Base-by-base conservation (phyloP, 2,113 vertebrate species). In the Microcebus murinus region DNA sequence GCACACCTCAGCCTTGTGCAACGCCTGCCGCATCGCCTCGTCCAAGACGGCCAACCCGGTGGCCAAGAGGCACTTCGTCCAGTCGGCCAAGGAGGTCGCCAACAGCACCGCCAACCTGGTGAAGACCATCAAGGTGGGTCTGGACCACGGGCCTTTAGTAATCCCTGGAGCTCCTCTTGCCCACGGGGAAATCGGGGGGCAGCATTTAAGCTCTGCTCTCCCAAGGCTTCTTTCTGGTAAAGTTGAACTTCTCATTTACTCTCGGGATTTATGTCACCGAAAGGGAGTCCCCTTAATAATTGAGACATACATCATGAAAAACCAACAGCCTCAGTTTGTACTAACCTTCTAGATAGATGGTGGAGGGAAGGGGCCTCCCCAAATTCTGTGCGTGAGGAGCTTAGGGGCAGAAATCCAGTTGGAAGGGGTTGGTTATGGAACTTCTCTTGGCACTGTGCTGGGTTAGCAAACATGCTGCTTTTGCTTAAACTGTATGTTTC, bases 91-190 rank as follows among this genome's bases (percentile, higher is more conserved):
- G 98, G 99, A 99, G 97, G 99, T 99, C 68, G 99, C 99, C 95
- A 99, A 99, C 98, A 99, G 99, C 97, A 99, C 99, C 0, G 99
- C 99, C 97, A 99, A 99, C 98, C 99, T 99, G 67, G 99, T 99
- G 95, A 99, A 99, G 98, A 99, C 99, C 95, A 99, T 99, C 98
- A 99, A 99, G 99, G 99, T 99, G 98, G 97, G 97, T 92, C 14
- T 10, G 42, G 55, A 13, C n/a, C 3, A 1, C 6, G 36, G 61
- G 6, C n/a, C 34, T 48, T 48, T 6, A 2, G 2, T 8, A 4
- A 18, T 3, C 10, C 67, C 48, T 3, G 9, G 3, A 0, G 13
- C 23, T 6, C 27, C 55, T 27, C 1, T 8, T n/a, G 20, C 63
- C 63, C 14, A 31, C 31, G 10, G 50, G 11, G 10, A 57, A 31